Percentiles rank a stretch among this genome's conserved stretches.
phyloP scores from a whole-genome alignment of 2,888 invertebrate species.

The Plebejus anna region DNA sequence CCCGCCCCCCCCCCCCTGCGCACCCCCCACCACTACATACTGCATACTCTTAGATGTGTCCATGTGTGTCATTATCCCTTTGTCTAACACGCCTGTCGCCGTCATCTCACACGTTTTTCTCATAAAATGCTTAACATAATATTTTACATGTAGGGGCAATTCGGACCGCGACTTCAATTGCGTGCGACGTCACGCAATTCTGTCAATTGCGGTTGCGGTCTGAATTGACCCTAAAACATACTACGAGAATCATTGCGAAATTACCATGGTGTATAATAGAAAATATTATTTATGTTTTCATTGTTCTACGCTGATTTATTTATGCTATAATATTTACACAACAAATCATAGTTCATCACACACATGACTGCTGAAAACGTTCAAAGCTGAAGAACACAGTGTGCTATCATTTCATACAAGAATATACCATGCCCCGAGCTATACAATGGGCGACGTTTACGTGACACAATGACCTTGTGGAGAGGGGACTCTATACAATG shows the following conservation, averaged over 20 bases:
- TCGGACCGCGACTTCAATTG: too few relatives aligned
- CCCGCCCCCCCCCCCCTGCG: constrained; percentile 38
- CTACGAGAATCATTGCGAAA: too few relatives aligned
- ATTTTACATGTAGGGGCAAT: background rate
- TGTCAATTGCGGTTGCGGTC: too few relatives aligned
- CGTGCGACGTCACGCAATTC: too few relatives aligned
- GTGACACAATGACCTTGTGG: background rate
- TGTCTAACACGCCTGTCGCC: background rate
- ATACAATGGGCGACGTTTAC: background rate
- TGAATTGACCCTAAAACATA: too few relatives aligned
- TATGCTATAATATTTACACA: background rate
- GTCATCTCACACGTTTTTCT: background rate
- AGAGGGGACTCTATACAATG: background rate
- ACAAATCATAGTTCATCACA: background rate
- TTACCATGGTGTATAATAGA: too few relatives aligned
- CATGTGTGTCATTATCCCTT: background rate
- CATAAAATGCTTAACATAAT: background rate
- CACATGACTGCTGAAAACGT: background rate
- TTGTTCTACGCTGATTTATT: background rate
- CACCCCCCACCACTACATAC: constrained; percentile 28
- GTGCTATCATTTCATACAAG: background rate
- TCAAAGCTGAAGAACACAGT: background rate
- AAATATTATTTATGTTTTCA: too few relatives aligned
- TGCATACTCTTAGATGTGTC: background rate
- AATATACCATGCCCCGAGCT: background rate